Conservation (phyloP, 2,888 invertebrate genomes). For the Apomyelois bistriatella region DNA sequence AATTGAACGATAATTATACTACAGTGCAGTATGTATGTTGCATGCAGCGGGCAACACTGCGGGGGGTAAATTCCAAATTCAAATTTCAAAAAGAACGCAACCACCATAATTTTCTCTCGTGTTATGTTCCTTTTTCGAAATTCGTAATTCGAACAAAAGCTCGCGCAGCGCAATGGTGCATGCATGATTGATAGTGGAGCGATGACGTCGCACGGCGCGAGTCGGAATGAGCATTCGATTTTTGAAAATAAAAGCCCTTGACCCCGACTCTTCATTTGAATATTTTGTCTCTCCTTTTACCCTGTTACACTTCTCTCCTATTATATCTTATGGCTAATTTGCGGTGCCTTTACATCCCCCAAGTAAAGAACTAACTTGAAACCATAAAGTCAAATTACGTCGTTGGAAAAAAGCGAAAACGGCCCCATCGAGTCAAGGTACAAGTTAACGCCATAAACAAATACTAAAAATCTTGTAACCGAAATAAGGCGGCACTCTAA, state of each 20-base stretch:
- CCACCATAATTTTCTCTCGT: constrained; percentile 65
- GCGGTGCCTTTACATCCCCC: constrained; percentile 42
- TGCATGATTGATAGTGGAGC: constrained; percentile 75
- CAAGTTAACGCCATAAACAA: constrained; percentile 73
- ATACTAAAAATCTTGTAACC: constrained; percentile 79
- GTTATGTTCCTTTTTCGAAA: constrained; percentile 71
- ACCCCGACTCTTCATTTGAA: constrained; percentile 44
- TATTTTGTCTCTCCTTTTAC: constrained; percentile 17
- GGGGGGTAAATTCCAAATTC: constrained; percentile 51
- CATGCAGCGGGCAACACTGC: constrained; percentile 45
- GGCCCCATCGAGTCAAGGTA: constrained; percentile 53
- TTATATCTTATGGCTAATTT: constrained; percentile 49
- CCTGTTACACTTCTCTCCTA: constrained; percentile 16
- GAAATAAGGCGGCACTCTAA: constrained; percentile 76
- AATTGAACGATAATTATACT: constrained; percentile 62
- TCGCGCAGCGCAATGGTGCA: constrained; percentile 73
- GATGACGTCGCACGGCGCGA: constrained; percentile 57
- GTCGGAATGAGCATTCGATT: constrained; percentile 54
- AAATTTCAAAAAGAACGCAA: constrained; percentile 65
- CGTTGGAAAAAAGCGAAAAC: constrained; percentile 61
- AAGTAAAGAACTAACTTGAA: constrained; percentile 41
- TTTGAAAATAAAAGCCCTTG: constrained; percentile 64
- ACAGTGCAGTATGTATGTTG: constrained; percentile 36
- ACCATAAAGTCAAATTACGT: constrained; percentile 56
- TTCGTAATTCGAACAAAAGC: constrained; percentile 77